phyloP scores from a whole-genome alignment of 2,797 vertebrate species.

The Synanceia verrucosa region DNA sequence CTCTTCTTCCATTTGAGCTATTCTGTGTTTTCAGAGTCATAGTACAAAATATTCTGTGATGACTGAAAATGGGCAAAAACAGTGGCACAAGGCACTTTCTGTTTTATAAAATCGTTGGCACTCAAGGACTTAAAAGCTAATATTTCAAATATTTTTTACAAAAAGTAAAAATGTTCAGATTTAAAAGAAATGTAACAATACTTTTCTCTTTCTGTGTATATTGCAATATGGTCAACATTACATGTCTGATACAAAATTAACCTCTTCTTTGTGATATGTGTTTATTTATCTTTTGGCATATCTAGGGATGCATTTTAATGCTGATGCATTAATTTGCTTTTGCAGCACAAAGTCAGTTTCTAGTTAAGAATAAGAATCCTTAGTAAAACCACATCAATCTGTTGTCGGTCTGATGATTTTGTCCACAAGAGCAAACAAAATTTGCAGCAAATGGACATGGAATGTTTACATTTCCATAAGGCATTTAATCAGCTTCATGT shows the following conservation, averaged over 20 bases:
- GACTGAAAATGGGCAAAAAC: too few relatives aligned
- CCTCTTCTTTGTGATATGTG: neutral
- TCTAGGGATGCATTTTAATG: neutral
- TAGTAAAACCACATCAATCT: neutral
- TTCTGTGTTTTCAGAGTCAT: too few relatives aligned
- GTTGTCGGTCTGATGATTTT: neutral
- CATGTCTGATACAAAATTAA: neutral
- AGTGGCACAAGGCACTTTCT: too few relatives aligned
- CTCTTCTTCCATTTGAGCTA: too few relatives aligned
- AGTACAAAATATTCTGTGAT: too few relatives aligned
- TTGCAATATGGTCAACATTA: neutral
- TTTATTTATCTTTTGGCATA: neutral
- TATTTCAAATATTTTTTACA: too few relatives aligned
- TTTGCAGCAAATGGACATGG: neutral
- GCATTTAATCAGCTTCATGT: neutral
- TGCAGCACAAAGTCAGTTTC: neutral
- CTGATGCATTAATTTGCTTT: neutral
- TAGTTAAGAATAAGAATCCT: neutral
- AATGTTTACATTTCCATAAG: neutral
- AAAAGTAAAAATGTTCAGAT: neutral
- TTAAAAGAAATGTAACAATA: neutral
- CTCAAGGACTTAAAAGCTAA: too few relatives aligned
- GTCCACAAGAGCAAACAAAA: neutral
- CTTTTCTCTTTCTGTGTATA: neutral
- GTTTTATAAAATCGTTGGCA: too few relatives aligned